Conservation (phyloP, 2,113 vertebrate genomes). For the Antechinus stuartii region DNA sequence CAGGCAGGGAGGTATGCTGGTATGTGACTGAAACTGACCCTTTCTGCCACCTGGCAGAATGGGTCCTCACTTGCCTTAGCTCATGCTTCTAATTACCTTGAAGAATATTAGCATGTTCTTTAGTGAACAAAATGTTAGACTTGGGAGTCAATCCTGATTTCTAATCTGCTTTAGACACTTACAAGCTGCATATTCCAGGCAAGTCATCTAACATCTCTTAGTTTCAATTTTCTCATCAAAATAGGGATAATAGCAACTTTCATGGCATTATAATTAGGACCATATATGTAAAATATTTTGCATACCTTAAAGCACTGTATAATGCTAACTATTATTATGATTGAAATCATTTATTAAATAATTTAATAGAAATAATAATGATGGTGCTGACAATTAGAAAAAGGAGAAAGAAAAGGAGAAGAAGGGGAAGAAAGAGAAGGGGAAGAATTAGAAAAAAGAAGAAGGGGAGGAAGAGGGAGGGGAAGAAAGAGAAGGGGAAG, state of each 20-base stretch:
- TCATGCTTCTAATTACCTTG: constrained; percentile 23
- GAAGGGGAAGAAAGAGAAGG: background rate
- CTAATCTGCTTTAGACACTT: background rate
- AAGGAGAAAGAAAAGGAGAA: background rate
- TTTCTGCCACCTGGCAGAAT: constrained; percentile 15
- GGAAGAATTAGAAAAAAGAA: too few species aligned
- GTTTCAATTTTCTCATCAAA: background rate
- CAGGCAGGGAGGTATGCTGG: background rate
- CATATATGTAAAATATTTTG: background rate
- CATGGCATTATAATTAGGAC: background rate
- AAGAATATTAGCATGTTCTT: constrained; percentile 36
- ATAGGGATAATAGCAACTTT: background rate
- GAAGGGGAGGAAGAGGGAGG: background rate
- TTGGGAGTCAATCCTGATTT: background rate
- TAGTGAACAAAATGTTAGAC: background rate
- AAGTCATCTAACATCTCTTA: background rate
- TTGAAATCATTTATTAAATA: background rate
- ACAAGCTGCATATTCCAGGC: background rate
- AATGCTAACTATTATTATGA: background rate
- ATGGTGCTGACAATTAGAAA: background rate
- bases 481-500: too few species aligned
- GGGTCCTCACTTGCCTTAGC: constrained; percentile 17
- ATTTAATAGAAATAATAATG: background rate
- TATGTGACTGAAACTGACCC: background rate
- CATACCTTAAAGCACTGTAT: background rate